Evolutionary conservation across 1,140 invertebrate genomes (phyloP).

Genomic region (Berghia stephanieae): DNA sequence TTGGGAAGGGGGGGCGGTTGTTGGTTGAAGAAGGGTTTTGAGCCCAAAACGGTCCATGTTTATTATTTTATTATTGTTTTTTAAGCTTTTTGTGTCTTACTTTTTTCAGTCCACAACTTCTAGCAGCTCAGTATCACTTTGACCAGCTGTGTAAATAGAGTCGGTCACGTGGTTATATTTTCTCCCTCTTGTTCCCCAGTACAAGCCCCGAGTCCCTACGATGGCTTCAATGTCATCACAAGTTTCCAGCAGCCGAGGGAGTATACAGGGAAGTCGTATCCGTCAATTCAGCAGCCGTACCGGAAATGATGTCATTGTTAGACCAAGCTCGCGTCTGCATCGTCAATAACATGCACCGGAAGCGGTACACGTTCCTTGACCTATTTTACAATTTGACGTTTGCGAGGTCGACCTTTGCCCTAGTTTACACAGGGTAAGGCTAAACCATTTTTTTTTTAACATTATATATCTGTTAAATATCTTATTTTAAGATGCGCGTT

Average conservation of each 20-base stretch:
- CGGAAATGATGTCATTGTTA: slow-evolving; percentile 49
- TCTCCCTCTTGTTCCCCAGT: slow-evolving; percentile 38
- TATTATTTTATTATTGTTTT: too few relatives aligned
- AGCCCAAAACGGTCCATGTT: too few relatives aligned
- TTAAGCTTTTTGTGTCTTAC: too few relatives aligned
- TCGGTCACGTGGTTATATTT: too few relatives aligned
- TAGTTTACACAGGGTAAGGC: slow-evolving; percentile 48
- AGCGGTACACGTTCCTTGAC: slow-evolving; percentile 52
- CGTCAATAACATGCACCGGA: slow-evolving; percentile 52
- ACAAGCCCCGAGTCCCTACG: slow-evolving; percentile 55
- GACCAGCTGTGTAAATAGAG: too few relatives aligned
- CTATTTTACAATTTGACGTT: slow-evolving; percentile 45
- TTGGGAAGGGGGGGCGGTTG: too few relatives aligned
- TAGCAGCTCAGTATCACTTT: too few relatives aligned
- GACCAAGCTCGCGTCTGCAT: slow-evolving; percentile 50
- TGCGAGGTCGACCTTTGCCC: slow-evolving; percentile 43
- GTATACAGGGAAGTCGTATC: slow-evolving; percentile 52
- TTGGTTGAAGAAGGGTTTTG: too few relatives aligned
- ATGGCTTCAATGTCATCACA: slow-evolving; percentile 55
- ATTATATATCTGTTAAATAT: not conserved
- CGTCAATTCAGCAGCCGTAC: slow-evolving; percentile 47
- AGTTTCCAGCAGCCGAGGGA: slow-evolving; percentile 48
- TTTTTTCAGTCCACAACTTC: too few relatives aligned
- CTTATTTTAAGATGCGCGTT: not conserved
- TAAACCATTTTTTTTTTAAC: not conserved